Evolutionary conservation across 1,140 invertebrate species (phyloP).

Genomic region (Eubasilissa regina): DNA sequence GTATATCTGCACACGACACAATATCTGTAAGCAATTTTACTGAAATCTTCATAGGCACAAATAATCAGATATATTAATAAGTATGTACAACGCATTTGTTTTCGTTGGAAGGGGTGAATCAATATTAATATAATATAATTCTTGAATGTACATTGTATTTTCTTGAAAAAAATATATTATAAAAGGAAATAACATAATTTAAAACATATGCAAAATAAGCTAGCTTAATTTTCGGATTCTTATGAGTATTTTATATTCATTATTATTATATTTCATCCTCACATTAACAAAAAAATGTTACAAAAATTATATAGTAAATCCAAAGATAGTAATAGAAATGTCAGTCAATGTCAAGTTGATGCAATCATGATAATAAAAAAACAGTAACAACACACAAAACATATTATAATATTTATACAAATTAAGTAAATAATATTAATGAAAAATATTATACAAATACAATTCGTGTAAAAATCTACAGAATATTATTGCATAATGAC

Average conservation of each 20-base stretch:
- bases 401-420: background rate
- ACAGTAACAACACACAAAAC: background rate
- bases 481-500: conserved; percentile 36
- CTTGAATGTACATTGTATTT: too few species aligned
- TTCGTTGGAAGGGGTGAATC: too few species aligned
- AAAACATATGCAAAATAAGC: background rate
- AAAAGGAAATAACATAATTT: too few species aligned
- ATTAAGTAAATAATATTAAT: background rate
- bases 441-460: background rate
- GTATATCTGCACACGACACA: conserved; percentile 13
- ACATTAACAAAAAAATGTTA: background rate
- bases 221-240: background rate
- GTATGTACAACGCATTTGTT: conserved; percentile 2
- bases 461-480: background rate
- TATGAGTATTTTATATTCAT: background rate
- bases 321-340: background rate
- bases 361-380: background rate
- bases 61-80: background rate
- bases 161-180: too few species aligned
- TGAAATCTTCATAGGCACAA: conserved; percentile 41
- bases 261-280: conserved; percentile 4
- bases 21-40: conserved; percentile 36
- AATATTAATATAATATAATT: too few species aligned
- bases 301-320: background rate
- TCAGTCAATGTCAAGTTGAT: conserved; percentile 20